Evolutionary conservation across 2,113 vertebrate species (phyloP), one percentile per base, ranked within the genome.

Genomic region (Prionailurus bengalensis): DNA sequence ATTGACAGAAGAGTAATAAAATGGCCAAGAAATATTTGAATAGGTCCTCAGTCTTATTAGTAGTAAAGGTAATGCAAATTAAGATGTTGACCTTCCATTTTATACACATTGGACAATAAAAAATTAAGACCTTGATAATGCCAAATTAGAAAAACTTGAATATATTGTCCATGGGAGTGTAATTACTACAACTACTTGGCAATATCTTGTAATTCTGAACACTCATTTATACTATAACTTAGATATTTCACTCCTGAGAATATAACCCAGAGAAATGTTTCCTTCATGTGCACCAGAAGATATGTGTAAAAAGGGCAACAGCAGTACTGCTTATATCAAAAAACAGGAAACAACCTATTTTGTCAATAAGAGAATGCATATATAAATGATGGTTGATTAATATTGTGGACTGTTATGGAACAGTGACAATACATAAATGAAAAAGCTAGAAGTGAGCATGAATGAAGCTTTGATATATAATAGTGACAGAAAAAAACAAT

Each of bases 61-160:
- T 83, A 87, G 36, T 2, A 94, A 87, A 70, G 19, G 39, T 7
- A 97, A 92, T 66, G 33, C 36, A 86, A 95, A 68, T 45, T 39
- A 53, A 92, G 19, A 89, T 55, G 48, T 13, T 53, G 25, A 68
- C 27, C 36, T 95, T 87, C n/a, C 21, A 73, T 87, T 66, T 39
- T 16, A 70, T 51, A 45, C 9, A 48, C 5, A 17, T 3, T 42
- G 29, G 11, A 13, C 78, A 66, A 91, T 65, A 16, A 84, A 91
- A 66, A 73, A 79, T 74, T 91, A 53, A 80, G 63, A 74, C 61
- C 5, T 33, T 39, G 31, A 16, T 16, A n/a, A 55, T 15, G 66
- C 4, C 45, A 76, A 90, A 2, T 27, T 61, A 48, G 23, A 76
- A 74, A 23, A 90, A 55, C 31, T 68, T 63, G 58, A 80, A 31